phyloP scores from a whole-genome alignment of 2,888 invertebrate species.

The Nephrotoma guestfalica region DNA sequence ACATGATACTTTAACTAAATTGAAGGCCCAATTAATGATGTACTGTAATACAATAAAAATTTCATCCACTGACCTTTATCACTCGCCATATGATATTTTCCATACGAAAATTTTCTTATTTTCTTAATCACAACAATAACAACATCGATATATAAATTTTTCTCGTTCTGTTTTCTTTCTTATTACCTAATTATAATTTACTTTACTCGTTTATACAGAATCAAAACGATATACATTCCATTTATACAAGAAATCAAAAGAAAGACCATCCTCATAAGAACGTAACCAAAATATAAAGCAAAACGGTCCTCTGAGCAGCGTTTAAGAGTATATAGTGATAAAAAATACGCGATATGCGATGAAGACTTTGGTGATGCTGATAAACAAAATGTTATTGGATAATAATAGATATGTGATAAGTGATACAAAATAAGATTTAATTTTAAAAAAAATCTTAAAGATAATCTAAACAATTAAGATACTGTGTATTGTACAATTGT shows the following conservation, averaged over 20 bases:
- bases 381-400: not conserved
- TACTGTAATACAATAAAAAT: not conserved
- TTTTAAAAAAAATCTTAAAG: not conserved
- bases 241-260: not conserved
- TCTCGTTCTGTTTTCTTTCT: not conserved
- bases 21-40: not conserved
- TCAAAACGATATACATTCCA: not conserved
- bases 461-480: not conserved
- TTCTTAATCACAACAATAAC: not conserved
- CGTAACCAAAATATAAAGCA: not conserved
- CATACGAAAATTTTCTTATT: not conserved
- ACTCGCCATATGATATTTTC: not conserved
- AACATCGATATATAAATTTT: not conserved
- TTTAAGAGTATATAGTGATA: not conserved
- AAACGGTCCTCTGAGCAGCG: not conserved
- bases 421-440: not conserved
- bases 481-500: not conserved
- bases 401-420: not conserved
- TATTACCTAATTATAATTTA: not conserved
- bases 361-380: not conserved
- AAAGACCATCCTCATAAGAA: not conserved
- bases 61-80: not conserved
- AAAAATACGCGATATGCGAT: not conserved
- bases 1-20: too few relatives aligned
- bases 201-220: not conserved